A percentile compares a stretch with the other conserved stretches of the same genome.
These are phyloP conservation scores for Dicerorhinus sumatrensis DNA, from an alignment of 2,113 vertebrate species.

Conservation along the genomic window DNA sequence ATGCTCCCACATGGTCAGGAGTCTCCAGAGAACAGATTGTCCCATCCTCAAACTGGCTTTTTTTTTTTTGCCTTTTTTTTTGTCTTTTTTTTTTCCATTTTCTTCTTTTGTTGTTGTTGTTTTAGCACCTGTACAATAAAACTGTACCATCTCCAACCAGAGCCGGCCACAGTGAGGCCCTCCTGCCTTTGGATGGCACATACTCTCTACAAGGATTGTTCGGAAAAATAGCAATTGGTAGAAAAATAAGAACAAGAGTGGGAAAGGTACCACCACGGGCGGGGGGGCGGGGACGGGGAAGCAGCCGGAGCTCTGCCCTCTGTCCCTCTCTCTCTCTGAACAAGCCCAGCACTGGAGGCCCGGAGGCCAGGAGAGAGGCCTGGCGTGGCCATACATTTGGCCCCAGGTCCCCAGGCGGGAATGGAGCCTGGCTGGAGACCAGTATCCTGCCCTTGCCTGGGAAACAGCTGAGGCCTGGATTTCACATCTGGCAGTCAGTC, in stretches of 20 bases:
- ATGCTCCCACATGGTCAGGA: conserved; percentile 71
- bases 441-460: conserved; percentile 21
- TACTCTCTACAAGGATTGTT: conserved; percentile 81
- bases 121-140: conserved; percentile 99
- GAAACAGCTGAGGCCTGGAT: conserved; percentile 15
- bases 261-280: conserved; percentile 43
- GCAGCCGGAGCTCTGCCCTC: conserved; percentile 8
- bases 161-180: conserved; percentile 64
- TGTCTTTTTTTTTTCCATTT: conserved; percentile 83
- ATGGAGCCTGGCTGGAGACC: background rate
- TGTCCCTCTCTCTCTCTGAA: background rate
- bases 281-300: background rate
- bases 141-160: conserved; percentile 92
- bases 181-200: conserved; percentile 53
- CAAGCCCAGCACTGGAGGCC: background rate
- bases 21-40: conserved; percentile 84
- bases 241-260: conserved; percentile 83
- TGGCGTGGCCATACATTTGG: background rate
- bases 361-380: background rate
- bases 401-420: background rate
- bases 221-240: conserved; percentile 85
- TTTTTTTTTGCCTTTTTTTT: conserved; percentile 77
- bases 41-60: conserved; percentile 84
- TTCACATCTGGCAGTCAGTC: conserved; percentile 43
- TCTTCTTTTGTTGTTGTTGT: conserved; percentile 87